Evolutionary conservation across 2,888 invertebrate species (phyloP).

Genomic region (Drosophila quinaria): DNA sequence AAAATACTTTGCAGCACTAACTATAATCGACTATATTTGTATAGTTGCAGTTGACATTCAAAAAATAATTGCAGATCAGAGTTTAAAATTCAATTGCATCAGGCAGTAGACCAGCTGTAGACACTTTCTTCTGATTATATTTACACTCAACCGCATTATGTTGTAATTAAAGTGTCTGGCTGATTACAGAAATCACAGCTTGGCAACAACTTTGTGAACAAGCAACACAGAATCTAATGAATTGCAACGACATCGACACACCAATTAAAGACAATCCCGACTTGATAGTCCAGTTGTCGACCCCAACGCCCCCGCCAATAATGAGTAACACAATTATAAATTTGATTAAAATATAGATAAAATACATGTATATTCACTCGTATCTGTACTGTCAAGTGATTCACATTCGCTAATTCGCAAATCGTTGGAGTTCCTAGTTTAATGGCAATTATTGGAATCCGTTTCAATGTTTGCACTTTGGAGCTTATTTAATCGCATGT

Average conservation of each 20-base stretch:
- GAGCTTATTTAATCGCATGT: slow-evolving; percentile 65
- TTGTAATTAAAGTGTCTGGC: slow-evolving; percentile 63
- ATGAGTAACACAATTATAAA: slow-evolving; percentile 15
- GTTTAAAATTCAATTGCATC: slow-evolving; percentile 26
- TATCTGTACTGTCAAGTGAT: slow-evolving; percentile 35
- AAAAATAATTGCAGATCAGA: slow-evolving; percentile 4
- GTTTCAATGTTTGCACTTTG: slow-evolving; percentile 59
- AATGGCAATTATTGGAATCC: slow-evolving; percentile 24
- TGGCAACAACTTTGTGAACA: slow-evolving; percentile 41
- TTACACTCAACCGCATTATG: slow-evolving; percentile 38
- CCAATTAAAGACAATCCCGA: neutral
- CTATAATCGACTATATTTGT: slow-evolving; percentile 5
- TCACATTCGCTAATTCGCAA: slow-evolving; percentile 38
- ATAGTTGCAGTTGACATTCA: slow-evolving; percentile 31
- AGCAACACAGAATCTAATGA: slow-evolving; percentile 24
- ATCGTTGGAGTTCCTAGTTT: slow-evolving; percentile 58
- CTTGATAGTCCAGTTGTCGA: slow-evolving; percentile 19
- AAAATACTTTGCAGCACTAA: slow-evolving; percentile 33
- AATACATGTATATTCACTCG: neutral
- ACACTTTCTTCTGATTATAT: slow-evolving; percentile 53
- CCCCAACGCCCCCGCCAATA: slow-evolving; percentile 20
- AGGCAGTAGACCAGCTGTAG: slow-evolving; percentile 30
- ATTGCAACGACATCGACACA: slow-evolving; percentile 11
- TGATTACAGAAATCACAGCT: slow-evolving; percentile 54
- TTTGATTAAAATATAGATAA: slow-evolving; percentile 32